Evolutionary conservation across 2,797 vertebrate species (phyloP), one percentile per base, ranked within the genome.

Genomic region (Syngnathus rostellatus): DNA sequence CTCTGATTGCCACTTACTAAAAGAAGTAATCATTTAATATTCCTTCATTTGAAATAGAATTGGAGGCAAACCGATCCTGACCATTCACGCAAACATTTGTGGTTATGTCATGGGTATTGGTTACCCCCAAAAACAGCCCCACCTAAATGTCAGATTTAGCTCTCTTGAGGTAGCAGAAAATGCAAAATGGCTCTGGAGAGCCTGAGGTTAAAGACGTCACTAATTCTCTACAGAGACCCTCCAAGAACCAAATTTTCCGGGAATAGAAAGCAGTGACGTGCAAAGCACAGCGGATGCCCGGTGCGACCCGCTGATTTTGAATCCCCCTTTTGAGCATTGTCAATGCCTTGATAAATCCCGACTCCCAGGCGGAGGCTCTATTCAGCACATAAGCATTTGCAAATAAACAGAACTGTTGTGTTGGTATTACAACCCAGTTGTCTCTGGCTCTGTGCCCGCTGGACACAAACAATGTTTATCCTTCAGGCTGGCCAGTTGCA

Each of bases 401-500:
- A 40, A 61, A 61, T 41, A 41, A 21, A 21, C 39, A 61, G 9
- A 62, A 43, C 48, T 63, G 19, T 5, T 54, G 68, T 68, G 79
- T 58, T 68, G 65, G 66, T 75, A 62, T 68, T 41, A 54, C 64
- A 59, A 77, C 55, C 65, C 69, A 65, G 46, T 50, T 75, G 79
- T 75, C 75, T 64, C 41, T 67, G 66, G 43, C 12, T 63, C 71
- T 72, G 9, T 40, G n/a, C 72, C 72, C 68, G 57, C 69, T 68
- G 71, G 75, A 51, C 64, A 66, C 50, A 40, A 67, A 64, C 40
- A 63, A 16, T 75, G 63, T 81, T 80, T 74, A 73, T 82, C 66
- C 81, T 76, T 69, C 53, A 67, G 76, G 76, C 71, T 43, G 65
- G 73, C 77, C 74, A 80, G 72, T 57, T 64, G 23, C 41, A 53